phyloP scores from a whole-genome alignment of 2,113 vertebrate genomes.

The Lagopus leucura region DNA sequence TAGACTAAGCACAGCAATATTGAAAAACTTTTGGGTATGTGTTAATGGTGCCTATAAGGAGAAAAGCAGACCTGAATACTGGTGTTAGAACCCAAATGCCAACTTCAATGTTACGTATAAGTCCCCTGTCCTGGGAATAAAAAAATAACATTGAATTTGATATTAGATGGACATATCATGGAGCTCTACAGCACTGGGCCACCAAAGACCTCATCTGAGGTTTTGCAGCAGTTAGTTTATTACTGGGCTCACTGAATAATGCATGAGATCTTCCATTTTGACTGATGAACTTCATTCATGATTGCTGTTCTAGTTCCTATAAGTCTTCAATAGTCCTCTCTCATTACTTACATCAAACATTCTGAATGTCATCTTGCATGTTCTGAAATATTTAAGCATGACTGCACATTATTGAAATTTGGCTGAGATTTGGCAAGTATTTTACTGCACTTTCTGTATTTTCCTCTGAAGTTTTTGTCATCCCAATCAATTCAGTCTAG shows the following conservation, averaged over 20 bases:
- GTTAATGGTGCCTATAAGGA: background rate
- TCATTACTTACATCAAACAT: background rate
- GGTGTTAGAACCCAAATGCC: background rate
- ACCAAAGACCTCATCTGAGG: background rate
- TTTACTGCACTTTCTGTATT: conserved; percentile 14
- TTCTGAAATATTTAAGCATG: background rate
- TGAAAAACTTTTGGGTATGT: background rate
- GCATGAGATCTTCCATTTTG: background rate
- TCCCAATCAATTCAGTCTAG: conserved; percentile 8
- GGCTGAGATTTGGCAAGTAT: background rate
- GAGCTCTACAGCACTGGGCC: background rate
- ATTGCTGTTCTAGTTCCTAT: background rate
- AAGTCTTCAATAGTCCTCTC: background rate
- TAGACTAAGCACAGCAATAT: background rate
- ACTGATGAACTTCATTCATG: background rate
- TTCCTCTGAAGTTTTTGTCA: conserved; percentile 14
- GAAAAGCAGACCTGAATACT: background rate
- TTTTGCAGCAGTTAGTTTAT: conserved; percentile 9
- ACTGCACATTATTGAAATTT: background rate
- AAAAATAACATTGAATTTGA: background rate
- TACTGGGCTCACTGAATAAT: conserved; percentile 1
- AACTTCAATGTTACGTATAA: background rate
- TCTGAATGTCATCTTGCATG: background rate
- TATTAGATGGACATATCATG: background rate
- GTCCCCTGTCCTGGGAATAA: background rate